phyloP scores from a whole-genome alignment of 2,888 invertebrate species.

The Abrostola triplasia region DNA sequence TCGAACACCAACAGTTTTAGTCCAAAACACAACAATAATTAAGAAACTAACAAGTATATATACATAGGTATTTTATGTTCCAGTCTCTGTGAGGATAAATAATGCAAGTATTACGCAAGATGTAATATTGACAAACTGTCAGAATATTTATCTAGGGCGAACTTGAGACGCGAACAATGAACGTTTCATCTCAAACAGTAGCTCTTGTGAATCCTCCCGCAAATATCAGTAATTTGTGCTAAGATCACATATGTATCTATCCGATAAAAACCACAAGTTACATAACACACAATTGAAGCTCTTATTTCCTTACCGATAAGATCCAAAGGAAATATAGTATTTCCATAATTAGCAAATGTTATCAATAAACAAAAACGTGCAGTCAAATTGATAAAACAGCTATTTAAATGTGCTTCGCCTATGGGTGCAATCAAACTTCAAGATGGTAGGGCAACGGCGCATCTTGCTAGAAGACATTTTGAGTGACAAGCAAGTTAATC shows the following conservation, averaged over 20 bases:
- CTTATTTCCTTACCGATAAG: slow-evolving; percentile 21
- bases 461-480: slow-evolving; percentile 60
- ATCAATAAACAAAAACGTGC: slow-evolving; percentile 34
- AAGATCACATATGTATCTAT: slow-evolving; percentile 23
- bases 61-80: background rate
- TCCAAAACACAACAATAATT: too few relatives aligned
- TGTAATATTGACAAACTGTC: slow-evolving; percentile 32
- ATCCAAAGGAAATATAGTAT: background rate
- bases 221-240: slow-evolving; percentile 37
- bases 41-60: too few relatives aligned
- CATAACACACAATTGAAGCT: slow-evolving; percentile 7
- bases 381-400: slow-evolving; percentile 28
- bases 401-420: slow-evolving; percentile 31
- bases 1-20: too few relatives aligned
- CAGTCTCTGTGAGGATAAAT: background rate
- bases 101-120: slow-evolving; percentile 22
- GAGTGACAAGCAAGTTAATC: slow-evolving; percentile 63
- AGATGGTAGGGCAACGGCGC: slow-evolving; percentile 55
- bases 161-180: slow-evolving; percentile 40
- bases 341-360: slow-evolving; percentile 24
- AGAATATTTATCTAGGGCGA: slow-evolving; percentile 29
- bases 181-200: slow-evolving; percentile 33
- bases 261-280: slow-evolving; percentile 12
- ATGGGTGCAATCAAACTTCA: slow-evolving; percentile 24
- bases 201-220: slow-evolving; percentile 27